Conservation (phyloP, 2,888 invertebrate genomes). For the Aphrophora alni region DNA sequence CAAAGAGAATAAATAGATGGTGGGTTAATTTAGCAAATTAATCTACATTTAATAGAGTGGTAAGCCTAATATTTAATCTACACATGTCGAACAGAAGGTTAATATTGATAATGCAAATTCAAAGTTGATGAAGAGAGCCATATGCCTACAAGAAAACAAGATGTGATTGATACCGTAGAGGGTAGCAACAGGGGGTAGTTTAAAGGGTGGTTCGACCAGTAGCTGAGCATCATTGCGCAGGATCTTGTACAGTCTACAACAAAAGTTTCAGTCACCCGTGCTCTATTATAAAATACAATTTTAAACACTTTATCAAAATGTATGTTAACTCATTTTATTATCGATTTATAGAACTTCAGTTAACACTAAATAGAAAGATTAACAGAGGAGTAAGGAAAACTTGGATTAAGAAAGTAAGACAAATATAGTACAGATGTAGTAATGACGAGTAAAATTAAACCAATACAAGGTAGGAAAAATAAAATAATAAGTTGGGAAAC, state of each 20-base stretch:
- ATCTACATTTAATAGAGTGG: not conserved
- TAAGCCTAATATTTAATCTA: not conserved
- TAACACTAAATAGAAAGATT: too few species aligned
- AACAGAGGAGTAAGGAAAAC: too few species aligned
- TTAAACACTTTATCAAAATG: not conserved
- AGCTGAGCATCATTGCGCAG: not conserved
- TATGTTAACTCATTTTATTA: too few species aligned
- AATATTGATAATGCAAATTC: conserved; percentile 4
- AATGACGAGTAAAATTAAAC: too few species aligned
- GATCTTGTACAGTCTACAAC: not conserved
- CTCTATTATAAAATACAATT: not conserved
- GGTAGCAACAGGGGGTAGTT: conserved; percentile 3
- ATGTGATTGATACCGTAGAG: not conserved
- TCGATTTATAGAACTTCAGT: too few species aligned
- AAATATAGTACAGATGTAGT: too few species aligned
- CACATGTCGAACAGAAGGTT: not conserved
- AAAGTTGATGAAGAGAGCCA: not conserved
- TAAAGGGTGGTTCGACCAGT: too few species aligned
- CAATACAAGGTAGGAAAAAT: too few species aligned
- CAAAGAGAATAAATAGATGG: too few species aligned
- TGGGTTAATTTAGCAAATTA: too few species aligned
- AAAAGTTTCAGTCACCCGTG: not conserved
- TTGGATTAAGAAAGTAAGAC: too few species aligned
- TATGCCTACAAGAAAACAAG: conserved; percentile 9
- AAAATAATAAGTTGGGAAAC: too few species aligned